Evolutionary conservation across 1,140 invertebrate genomes (phyloP).

Genomic region (Nomia melanderi): DNA sequence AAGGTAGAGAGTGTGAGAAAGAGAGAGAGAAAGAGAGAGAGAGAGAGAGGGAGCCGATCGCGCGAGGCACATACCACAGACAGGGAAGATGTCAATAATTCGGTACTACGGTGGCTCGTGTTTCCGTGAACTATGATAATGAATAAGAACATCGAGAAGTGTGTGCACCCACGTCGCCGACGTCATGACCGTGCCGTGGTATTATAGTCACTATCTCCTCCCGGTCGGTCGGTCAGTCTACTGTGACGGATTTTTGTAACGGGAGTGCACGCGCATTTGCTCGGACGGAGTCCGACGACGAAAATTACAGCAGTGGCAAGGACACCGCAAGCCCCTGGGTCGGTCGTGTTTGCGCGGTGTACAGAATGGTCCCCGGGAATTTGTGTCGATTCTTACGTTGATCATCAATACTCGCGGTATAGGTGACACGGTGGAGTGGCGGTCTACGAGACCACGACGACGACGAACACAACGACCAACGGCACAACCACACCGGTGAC

Average conservation of each 20-base stretch:
- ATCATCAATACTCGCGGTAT: conserved; percentile 41
- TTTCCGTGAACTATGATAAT: conserved; percentile 6
- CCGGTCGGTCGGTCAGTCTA: conserved; percentile 28
- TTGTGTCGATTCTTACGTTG: conserved; percentile 37
- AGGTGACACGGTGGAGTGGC: conserved; percentile 42
- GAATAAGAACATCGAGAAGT: conserved; percentile 11
- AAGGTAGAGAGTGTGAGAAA: background rate
- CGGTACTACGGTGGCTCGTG: conserved; percentile 34
- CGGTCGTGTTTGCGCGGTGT: conserved; percentile 22
- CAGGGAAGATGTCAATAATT: conserved; percentile 74
- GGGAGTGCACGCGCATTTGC: conserved; percentile 36
- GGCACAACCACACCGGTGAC: conserved; percentile 22
- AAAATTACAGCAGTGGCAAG: conserved; percentile 29
- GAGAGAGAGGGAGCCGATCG: conserved; percentile 9
- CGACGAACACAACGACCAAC: conserved; percentile 27
- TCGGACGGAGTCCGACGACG: conserved; percentile 13
- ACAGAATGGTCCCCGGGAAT: conserved; percentile 32
- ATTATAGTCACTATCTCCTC: conserved; percentile 38
- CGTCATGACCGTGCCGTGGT: conserved; percentile 32
- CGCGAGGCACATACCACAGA: conserved; percentile 38
- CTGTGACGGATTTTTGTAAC: conserved; percentile 43
- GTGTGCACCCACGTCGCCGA: conserved; percentile 21
- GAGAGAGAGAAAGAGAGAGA: conserved; percentile 8
- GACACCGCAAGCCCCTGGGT: conserved; percentile 15
- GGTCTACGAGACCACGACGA: conserved; percentile 41